Percentiles rank a stretch among this genome's conserved stretches.
Evolutionary conservation across 1,140 invertebrate genomes (phyloP).

Genomic region (Pentalonia nigronervosa): DNA sequence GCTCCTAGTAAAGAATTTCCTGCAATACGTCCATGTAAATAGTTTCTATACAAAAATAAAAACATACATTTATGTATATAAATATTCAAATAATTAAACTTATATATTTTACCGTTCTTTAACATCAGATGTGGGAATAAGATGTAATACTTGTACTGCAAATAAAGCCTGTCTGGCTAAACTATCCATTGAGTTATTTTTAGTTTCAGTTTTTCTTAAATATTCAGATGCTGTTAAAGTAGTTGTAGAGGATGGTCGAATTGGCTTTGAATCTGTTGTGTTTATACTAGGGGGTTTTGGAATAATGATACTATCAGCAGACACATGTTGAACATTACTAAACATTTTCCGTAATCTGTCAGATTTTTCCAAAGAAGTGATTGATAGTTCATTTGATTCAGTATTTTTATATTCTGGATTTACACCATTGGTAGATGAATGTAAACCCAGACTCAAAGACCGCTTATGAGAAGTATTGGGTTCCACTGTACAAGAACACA

Average conservation of each 20-base stretch:
- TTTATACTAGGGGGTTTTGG: slow-evolving; percentile 57
- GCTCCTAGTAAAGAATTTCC: slow-evolving; percentile 81
- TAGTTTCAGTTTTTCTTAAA: slow-evolving; percentile 48
- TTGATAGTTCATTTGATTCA: slow-evolving; percentile 57
- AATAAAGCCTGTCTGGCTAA: slow-evolving; percentile 76
- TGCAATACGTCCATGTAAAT: slow-evolving; percentile 78
- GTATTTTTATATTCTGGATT: slow-evolving; percentile 52
- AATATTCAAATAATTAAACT: neutral
- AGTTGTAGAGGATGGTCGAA: slow-evolving; percentile 42
- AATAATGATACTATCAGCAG: slow-evolving; percentile 61
- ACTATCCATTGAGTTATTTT: slow-evolving; percentile 71
- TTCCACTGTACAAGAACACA: slow-evolving; percentile 42
- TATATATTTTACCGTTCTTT: slow-evolving; percentile 71
- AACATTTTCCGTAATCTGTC: slow-evolving; percentile 55
- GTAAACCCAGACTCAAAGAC: slow-evolving; percentile 60
- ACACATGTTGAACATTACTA: slow-evolving; percentile 58
- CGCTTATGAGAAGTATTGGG: slow-evolving; percentile 59
- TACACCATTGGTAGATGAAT: slow-evolving; percentile 46
- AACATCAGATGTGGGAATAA: slow-evolving; percentile 81
- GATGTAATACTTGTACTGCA: slow-evolving; percentile 78
- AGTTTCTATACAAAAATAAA: slow-evolving; percentile 70
- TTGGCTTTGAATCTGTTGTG: slow-evolving; percentile 37
- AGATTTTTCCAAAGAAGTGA: slow-evolving; percentile 39
- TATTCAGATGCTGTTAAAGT: slow-evolving; percentile 58
- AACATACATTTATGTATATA: neutral